Evolutionary conservation across 2,113 vertebrate species (phyloP), one percentile per base, ranked within the genome.

Genomic region (Solea solea): DNA sequence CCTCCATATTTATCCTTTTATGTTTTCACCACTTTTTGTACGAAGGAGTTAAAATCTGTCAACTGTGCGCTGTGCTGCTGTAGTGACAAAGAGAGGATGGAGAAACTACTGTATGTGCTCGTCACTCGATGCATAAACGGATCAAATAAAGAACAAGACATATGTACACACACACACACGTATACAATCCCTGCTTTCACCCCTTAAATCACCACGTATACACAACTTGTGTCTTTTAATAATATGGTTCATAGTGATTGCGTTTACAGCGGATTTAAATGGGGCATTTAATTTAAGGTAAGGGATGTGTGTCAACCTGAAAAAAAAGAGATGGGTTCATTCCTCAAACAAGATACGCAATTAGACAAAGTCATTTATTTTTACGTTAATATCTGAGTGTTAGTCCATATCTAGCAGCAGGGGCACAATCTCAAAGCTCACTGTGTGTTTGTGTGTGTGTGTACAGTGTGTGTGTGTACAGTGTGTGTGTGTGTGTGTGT

Each of bases 21-120:
- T 72, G 80, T 69, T 78, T 21, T 2, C 59, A 50, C 42, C 72
- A 88, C 88, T 88, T 89, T 88, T 73, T 73, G 5, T 44, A 1
- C 5, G 14, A 9, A 11, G 16, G 2, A 6, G 51, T 49, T 14
- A 1, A 45, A 49, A 59, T 55, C 63, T 15, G 6, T 68, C 50
- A 15, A 4, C 21, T 27, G 3, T 49, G 28, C 8, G 4, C 54
- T 3, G 4, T 25, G 9, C 44, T 34, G 56, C 21, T 27, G 41
- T 74, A 16, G 14, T 3, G 25, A 25, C 1, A 21, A 51, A 50
- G 41, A 45, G 41, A 69, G 41, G 56, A 21, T 41, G 46, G 59
- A 54, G 27, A 64, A 83, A 83, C 53, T 78, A 7, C 6, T 42
- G 41, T 27, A 53, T 16, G 28, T 15, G 62, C 12, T 54, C 21